Percentiles rank a stretch among this genome's conserved stretches.
Evolutionary conservation across 2,113 vertebrate genomes (phyloP).

Genomic region (Nothocercus julius): DNA sequence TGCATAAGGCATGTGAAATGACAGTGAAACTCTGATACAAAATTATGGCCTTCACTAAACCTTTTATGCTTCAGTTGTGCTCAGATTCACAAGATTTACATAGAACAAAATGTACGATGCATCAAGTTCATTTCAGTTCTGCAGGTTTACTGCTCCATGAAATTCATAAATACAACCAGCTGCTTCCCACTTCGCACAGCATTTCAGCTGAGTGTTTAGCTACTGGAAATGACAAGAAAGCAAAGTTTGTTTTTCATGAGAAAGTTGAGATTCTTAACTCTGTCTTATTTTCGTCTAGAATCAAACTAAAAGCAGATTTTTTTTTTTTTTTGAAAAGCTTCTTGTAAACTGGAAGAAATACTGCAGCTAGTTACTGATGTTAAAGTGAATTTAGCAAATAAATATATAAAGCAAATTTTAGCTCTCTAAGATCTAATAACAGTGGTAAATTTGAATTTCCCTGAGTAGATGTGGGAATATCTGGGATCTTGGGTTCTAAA

Average conservation of each 20-base stretch:
- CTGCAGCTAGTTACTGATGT: not conserved
- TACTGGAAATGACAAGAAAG: not conserved
- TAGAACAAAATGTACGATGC: not conserved
- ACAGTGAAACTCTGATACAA: not conserved
- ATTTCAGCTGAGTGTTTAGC: not conserved
- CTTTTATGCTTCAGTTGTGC: not conserved
- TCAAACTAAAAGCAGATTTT: not conserved
- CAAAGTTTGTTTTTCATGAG: not conserved
- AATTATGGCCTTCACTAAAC: not conserved
- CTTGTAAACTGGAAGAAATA: not conserved
- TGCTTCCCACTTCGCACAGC: not conserved
- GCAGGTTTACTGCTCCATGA: not conserved
- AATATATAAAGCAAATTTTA: not conserved
- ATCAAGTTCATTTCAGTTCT: slow-evolving; percentile 15
- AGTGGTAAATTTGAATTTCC: not conserved
- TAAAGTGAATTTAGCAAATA: not conserved
- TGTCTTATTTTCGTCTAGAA: not conserved
- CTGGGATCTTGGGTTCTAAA: not conserved
- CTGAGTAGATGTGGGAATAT: not conserved
- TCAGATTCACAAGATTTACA: not conserved
- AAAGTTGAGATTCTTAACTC: not conserved
- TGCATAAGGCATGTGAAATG: not conserved
- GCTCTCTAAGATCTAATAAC: not conserved
- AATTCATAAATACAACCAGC: not conserved
- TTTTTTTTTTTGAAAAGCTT: not conserved